Evolutionary conservation across 1,140 invertebrate genomes (phyloP).

Genomic region (Acarapis woodi): DNA sequence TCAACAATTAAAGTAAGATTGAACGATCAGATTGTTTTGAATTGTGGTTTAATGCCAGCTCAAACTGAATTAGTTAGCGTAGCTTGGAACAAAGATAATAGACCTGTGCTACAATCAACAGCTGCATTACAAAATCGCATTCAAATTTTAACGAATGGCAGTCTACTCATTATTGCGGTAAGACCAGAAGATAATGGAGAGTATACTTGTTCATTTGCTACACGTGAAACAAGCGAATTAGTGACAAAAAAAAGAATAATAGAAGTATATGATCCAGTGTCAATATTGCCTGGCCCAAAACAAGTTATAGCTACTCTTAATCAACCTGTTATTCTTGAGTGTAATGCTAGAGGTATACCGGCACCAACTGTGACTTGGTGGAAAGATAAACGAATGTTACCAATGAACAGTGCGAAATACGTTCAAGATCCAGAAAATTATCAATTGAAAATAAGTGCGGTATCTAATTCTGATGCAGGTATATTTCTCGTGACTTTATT

Average conservation of each 20-base stretch:
- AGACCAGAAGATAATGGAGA: slow-evolving; percentile 33
- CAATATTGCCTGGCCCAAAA: slow-evolving; percentile 14
- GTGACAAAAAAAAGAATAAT: slow-evolving; percentile 10
- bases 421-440: slow-evolving; percentile 40
- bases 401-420: slow-evolving; percentile 32
- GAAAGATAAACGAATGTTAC: slow-evolving; percentile 38
- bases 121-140: neutral
- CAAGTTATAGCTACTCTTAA: slow-evolving; percentile 35
- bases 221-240: slow-evolving; percentile 28
- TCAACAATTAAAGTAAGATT: neutral
- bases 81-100: neutral
- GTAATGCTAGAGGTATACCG: slow-evolving; percentile 52
- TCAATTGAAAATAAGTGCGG: slow-evolving; percentile 36
- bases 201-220: slow-evolving; percentile 33
- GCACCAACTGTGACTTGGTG: slow-evolving; percentile 53
- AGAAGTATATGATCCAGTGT: slow-evolving; percentile 5
- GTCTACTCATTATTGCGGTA: slow-evolving; percentile 30
- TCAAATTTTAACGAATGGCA: slow-evolving; percentile 22
- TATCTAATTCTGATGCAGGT: slow-evolving; percentile 31
- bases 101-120: neutral
- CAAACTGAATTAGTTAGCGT: neutral
- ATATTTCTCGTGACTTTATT: no score
- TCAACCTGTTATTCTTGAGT: slow-evolving; percentile 34
- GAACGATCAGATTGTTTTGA: neutral
- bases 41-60: neutral